These are phyloP conservation scores for Petaurus breviceps DNA, from an alignment of 2,113 vertebrate species.

Conservation along the genomic window DNA sequence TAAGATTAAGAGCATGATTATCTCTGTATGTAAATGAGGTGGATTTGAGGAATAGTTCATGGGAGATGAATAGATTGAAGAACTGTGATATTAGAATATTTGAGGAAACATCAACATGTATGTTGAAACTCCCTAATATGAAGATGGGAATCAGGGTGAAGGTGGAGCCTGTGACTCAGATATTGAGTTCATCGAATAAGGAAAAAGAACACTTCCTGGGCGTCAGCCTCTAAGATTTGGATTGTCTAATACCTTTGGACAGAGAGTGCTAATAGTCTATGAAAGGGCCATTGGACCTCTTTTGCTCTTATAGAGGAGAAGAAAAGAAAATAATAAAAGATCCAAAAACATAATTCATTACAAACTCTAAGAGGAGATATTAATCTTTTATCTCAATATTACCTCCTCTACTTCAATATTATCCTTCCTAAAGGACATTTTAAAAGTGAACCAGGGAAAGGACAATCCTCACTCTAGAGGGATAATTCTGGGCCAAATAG, in stretches of 20 bases:
- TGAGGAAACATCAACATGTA: neutral
- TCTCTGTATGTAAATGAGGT: neutral
- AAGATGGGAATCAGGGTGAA: neutral
- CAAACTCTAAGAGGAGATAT: neutral
- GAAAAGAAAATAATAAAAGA: neutral
- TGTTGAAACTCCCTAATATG: neutral
- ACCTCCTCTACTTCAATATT: neutral
- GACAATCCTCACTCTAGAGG: slow-evolving; percentile 1
- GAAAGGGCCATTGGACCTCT: neutral
- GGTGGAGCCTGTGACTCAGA: too few species aligned
- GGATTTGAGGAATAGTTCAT: neutral
- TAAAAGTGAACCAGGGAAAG: slow-evolving; percentile 21
- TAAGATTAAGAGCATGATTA: too few species aligned
- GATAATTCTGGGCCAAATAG: neutral
- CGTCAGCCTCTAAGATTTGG: neutral
- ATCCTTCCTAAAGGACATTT: neutral
- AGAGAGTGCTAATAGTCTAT: neutral
- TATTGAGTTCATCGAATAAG: too few species aligned
- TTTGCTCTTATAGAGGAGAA: neutral
- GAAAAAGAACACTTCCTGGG: neutral
- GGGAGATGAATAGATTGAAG: neutral
- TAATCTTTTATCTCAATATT: neutral
- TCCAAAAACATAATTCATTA: neutral
- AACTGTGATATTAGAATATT: neutral
- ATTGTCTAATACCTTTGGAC: neutral